Evolutionary conservation across 2,797 vertebrate species (phyloP).

Genomic region (Columba guinea): DNA sequence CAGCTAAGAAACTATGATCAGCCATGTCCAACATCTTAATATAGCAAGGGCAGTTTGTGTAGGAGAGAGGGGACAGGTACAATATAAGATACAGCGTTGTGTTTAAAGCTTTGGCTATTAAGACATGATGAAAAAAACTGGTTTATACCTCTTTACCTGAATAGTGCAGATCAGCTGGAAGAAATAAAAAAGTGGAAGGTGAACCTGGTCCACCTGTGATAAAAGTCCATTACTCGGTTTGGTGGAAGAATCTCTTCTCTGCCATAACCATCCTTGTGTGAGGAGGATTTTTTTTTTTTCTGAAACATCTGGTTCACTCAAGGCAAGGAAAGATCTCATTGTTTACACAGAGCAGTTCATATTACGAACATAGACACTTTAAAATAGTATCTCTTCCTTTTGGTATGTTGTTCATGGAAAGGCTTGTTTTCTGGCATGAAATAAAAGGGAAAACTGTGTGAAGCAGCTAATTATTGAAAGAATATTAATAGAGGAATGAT

Average conservation of each 20-base stretch:
- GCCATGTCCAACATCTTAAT: neutral
- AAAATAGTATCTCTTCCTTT: neutral
- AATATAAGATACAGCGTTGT: neutral
- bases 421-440: conserved; percentile 2
- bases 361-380: neutral
- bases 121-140: neutral
- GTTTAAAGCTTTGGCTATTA: neutral
- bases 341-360: conserved; percentile 12
- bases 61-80: neutral
- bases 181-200: neutral
- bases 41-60: neutral
- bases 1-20: neutral
- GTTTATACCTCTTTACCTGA: neutral
- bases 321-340: conserved; percentile 22
- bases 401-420: conserved; percentile 21
- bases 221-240: neutral
- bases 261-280: neutral
- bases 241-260: neutral
- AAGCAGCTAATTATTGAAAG: conserved; percentile 34
- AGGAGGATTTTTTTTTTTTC: neutral
- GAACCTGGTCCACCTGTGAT: neutral
- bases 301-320: conserved; percentile 47
- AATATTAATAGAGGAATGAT: conserved; percentile 15
- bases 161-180: neutral
- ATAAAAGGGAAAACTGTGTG: conserved; percentile 3